phyloP scores from a whole-genome alignment of 2,888 invertebrate genomes.

The Pocota personata region DNA sequence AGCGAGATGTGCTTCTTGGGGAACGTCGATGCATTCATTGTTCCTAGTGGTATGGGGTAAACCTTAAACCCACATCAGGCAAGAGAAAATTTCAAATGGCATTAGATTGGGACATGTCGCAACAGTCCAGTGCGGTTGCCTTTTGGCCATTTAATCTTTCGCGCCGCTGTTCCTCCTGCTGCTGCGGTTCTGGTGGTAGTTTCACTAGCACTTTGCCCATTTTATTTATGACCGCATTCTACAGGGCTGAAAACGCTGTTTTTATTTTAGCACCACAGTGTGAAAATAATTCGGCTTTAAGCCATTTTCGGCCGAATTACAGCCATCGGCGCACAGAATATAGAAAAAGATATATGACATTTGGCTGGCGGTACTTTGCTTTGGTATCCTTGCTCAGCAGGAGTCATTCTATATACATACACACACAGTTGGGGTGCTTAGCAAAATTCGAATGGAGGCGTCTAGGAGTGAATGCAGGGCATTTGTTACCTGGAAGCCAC shows the following conservation, averaged over 20 bases:
- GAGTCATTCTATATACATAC: constrained; percentile 10
- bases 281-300: constrained; percentile 72
- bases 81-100: constrained; percentile 39
- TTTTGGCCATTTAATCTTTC: constrained; percentile 54
- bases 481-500: constrained; percentile 56
- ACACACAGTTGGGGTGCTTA: neutral
- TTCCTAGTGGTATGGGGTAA: neutral
- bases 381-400: constrained; percentile 56
- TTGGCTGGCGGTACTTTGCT: constrained; percentile 63
- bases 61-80: constrained; percentile 28
- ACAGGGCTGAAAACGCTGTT: constrained; percentile 57
- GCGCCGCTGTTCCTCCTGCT: neutral
- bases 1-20: constrained; percentile 20
- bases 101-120: constrained; percentile 71
- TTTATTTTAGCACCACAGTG: constrained; percentile 64
- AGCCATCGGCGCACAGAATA: neutral
- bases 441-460: constrained; percentile 42
- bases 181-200: constrained; percentile 25
- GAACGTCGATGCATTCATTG: constrained; percentile 51
- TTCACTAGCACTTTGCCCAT: constrained; percentile 42
- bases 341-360: constrained; percentile 32
- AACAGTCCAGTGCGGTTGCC: constrained; percentile 33
- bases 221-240: constrained; percentile 74
- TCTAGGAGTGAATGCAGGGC: constrained; percentile 47
- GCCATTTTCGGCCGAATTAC: constrained; percentile 71